phyloP scores from a whole-genome alignment of 2,888 invertebrate genomes.

The Cantharis flavilabris region DNA sequence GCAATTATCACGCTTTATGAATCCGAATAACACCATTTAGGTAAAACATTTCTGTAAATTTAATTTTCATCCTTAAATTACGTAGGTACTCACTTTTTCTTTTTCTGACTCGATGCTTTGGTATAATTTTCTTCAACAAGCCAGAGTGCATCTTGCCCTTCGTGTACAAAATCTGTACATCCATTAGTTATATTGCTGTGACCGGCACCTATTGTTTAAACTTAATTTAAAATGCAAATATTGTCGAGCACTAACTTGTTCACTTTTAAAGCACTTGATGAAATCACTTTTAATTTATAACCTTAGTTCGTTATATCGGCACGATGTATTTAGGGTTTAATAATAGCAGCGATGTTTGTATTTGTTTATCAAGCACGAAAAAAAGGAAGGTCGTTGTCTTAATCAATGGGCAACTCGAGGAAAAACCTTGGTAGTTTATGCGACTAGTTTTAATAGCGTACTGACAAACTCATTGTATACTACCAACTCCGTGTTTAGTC shows the following conservation, averaged over 20 bases:
- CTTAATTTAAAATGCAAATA: not conserved
- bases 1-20: not conserved
- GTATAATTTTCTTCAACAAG: slow-evolving; percentile 56
- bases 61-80: not conserved
- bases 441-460: slow-evolving; percentile 38
- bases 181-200: slow-evolving; percentile 54
- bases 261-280: not conserved
- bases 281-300: not conserved
- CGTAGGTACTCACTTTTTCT: slow-evolving; percentile 57
- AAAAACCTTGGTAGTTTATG: slow-evolving; percentile 24
- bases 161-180: slow-evolving; percentile 41
- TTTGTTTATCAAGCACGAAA: not conserved
- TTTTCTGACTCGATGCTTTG: slow-evolving; percentile 60
- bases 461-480: slow-evolving; percentile 35
- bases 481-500: slow-evolving; percentile 29
- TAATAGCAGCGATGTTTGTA: not conserved
- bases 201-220: slow-evolving; percentile 62
- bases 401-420: not conserved
- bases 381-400: not conserved
- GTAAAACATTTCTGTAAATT: not conserved
- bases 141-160: slow-evolving; percentile 53
- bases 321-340: not conserved
- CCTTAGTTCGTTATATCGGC: not conserved
- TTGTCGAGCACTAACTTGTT: not conserved
- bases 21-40: not conserved